Evolutionary conservation across 1,140 invertebrate genomes (phyloP).

Genomic region (Thaumetopoea pityocampa): DNA sequence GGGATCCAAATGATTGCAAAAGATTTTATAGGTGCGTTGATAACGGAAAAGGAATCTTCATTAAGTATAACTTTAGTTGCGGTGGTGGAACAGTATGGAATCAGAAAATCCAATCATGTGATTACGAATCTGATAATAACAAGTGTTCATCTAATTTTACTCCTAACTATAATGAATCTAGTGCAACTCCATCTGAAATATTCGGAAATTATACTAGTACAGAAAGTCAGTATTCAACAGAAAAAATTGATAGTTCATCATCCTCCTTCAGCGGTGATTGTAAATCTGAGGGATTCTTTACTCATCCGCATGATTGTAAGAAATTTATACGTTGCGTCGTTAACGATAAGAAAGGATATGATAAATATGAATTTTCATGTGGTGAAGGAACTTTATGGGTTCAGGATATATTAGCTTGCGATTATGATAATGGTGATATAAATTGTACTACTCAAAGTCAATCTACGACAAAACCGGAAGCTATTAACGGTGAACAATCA

Average conservation of each 20-base stretch:
- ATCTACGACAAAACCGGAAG: conserved; percentile 21
- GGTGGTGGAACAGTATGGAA: conserved; percentile 79
- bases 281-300: conserved; percentile 80
- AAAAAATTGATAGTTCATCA: conserved; percentile 42
- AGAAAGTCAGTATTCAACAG: conserved; percentile 18
- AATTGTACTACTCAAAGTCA: conserved; percentile 32
- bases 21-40: conserved; percentile 82
- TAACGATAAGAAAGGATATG: conserved; percentile 77
- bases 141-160: conserved; percentile 17
- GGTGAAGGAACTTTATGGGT: conserved; percentile 86
- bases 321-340: conserved; percentile 88
- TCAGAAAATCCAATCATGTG: conserved; percentile 75
- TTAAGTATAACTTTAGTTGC: conserved; percentile 79
- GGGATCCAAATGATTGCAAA: conserved; percentile 59
- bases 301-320: conserved; percentile 81
- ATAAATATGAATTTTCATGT: conserved; percentile 82
- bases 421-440: conserved; percentile 77
- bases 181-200: conserved; percentile 1
- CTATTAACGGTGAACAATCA: conserved; percentile 12
- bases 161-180: conserved; percentile 15
- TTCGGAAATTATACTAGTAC: neutral
- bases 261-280: conserved; percentile 30
- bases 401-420: conserved; percentile 80
- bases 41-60: conserved; percentile 75
- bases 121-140: conserved; percentile 41